Evolutionary conservation across 2,888 invertebrate genomes (phyloP).

Genomic region (Napeogenes inachia): DNA sequence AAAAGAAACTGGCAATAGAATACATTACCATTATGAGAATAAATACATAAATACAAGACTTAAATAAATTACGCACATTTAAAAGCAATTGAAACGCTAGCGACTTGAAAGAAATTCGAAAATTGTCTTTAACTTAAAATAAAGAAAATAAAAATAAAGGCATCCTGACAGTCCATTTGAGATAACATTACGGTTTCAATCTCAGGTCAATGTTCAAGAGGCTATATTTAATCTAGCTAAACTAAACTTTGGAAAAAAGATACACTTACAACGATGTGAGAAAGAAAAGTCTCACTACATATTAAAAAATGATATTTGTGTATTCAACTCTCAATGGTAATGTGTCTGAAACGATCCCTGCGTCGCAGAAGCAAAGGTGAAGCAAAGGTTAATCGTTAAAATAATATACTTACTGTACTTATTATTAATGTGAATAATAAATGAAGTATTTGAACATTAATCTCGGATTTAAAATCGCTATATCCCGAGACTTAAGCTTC

Average conservation of each 20-base stretch:
- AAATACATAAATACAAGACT: not conserved
- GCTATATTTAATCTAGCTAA: constrained; percentile 22
- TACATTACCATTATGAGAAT: not conserved
- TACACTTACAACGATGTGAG: not conserved
- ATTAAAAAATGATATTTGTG: too few relatives aligned
- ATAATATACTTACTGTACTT: too few relatives aligned
- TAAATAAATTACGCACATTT: not conserved
- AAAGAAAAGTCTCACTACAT: too few relatives aligned
- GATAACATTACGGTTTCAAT: constrained; percentile 25
- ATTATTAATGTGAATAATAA: too few relatives aligned
- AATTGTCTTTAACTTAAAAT: constrained; percentile 8
- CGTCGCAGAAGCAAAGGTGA: too few relatives aligned
- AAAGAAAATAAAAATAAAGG: constrained; percentile 17
- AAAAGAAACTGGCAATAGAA: too few relatives aligned
- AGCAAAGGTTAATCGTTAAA: too few relatives aligned
- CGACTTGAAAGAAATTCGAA: not conserved
- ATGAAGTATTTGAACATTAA: not conserved
- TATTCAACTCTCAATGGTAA: too few relatives aligned
- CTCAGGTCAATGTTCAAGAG: constrained; percentile 24
- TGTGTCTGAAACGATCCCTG: too few relatives aligned
- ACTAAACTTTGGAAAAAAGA: constrained; percentile 4
- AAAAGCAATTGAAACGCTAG: constrained; percentile 1
- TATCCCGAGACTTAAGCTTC: constrained; percentile 2
- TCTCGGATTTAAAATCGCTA: not conserved
- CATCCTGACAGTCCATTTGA: constrained; percentile 18